Evolutionary conservation across 2,113 vertebrate genomes (phyloP).

Genomic region (Phrynosoma platyrhinos): DNA sequence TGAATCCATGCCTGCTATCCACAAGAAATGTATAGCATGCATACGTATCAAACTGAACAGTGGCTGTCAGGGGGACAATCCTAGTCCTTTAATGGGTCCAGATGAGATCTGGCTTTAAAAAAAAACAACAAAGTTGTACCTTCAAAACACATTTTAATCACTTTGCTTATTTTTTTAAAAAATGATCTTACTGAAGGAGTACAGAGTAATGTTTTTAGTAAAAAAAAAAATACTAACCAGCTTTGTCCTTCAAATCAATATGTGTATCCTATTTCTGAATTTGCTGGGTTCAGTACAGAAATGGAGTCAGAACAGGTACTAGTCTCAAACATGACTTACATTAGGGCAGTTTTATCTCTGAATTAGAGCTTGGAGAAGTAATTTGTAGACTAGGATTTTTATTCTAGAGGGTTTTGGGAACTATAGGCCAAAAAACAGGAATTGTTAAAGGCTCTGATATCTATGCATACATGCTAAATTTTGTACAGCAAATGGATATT

Average conservation of each 20-base stretch:
- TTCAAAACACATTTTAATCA: background rate
- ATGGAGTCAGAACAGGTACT: too few relatives aligned
- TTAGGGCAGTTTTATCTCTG: background rate
- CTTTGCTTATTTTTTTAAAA: background rate
- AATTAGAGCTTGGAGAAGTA: too few relatives aligned
- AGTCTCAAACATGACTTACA: background rate
- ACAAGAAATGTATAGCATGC: slow-evolving; percentile 51
- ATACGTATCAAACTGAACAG: slow-evolving; percentile 38
- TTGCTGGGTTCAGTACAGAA: background rate
- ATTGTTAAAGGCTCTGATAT: too few relatives aligned
- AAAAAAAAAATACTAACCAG: background rate
- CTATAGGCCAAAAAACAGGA: too few relatives aligned
- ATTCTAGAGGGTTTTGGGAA: background rate
- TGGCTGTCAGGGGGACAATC: slow-evolving; percentile 21
- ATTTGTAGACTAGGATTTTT: too few relatives aligned
- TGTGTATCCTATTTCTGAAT: background rate
- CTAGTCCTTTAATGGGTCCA: slow-evolving; percentile 9
- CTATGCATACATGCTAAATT: background rate
- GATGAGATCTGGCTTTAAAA: background rate
- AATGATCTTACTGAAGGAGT: background rate
- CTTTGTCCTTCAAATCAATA: background rate
- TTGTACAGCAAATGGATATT: background rate
- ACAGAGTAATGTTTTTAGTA: background rate
- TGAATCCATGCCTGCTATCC: slow-evolving; percentile 50
- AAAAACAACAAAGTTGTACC: background rate